Percentiles rank a stretch among this genome's conserved stretches.
These are phyloP conservation scores for Chionoecetes opilio DNA, from an alignment of 1,140 invertebrate genomes.

Conservation along the genomic window DNA sequence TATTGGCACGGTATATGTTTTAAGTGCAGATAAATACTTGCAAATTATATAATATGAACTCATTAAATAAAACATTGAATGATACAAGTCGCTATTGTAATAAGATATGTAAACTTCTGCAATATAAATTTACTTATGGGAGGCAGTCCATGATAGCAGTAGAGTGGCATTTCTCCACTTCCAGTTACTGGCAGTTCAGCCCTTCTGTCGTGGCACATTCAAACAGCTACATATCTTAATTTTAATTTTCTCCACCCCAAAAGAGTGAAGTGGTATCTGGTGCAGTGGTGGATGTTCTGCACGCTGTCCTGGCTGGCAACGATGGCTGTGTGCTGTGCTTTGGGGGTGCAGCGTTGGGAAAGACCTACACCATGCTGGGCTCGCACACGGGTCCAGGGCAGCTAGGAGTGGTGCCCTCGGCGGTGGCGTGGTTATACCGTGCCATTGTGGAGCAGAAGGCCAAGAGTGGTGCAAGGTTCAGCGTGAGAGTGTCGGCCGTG, in stretches of 20 bases:
- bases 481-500: conserved; percentile 95
- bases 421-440: conserved; percentile 97
- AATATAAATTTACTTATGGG: too few species aligned
- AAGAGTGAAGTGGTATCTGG: conserved; percentile 95
- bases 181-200: too few species aligned
- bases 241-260: not conserved
- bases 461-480: conserved; percentile 95
- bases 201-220: too few species aligned
- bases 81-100: too few species aligned
- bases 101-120: too few species aligned
- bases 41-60: too few species aligned
- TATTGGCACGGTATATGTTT: too few species aligned
- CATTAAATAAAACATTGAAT: too few species aligned
- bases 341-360: conserved; percentile 93
- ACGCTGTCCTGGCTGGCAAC: conserved; percentile 96
- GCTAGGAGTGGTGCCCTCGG: conserved; percentile 94
- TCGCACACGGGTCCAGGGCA: conserved; percentile 89
- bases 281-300: conserved; percentile 95
- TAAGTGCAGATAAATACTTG: too few species aligned
- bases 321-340: conserved; percentile 97
- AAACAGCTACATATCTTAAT: not conserved
- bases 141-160: too few species aligned
- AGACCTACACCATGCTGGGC: conserved; percentile 96
- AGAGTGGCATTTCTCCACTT: too few species aligned
- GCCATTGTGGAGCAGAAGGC: conserved; percentile 96